Base-by-base conservation (phyloP, 1,140 invertebrate genomes). In the Drosophila kohkoa region DNA sequence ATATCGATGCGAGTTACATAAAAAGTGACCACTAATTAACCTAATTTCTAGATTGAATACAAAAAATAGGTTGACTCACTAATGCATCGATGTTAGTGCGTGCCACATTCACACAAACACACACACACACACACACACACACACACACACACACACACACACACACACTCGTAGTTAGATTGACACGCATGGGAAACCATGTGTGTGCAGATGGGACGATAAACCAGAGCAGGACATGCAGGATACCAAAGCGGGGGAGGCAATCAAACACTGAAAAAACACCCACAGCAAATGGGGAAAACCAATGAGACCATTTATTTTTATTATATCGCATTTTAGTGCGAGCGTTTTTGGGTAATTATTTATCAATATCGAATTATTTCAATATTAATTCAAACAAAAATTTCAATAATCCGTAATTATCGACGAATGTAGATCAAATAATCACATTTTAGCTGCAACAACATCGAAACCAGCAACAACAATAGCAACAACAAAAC, bases 351-450 rank as follows among this genome's bases (percentile, higher is more conserved):
- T 76, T 55, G 25, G 49, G 43, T 86, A 78, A 85, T 85, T 86
- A 88, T 82, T 87, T 87, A 88, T 89, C 57, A 65, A 57, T 59
- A 45, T 66, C 70, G 75, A 88, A 89, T 87, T 87, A 88, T 89
- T 88, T 89, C 85, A 75, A 89, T 87, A 87, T 87, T 78, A 87
- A 87, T 89, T 80, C 83, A 78, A 81, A 88, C 86, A 89, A 80
- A 89, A 88, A 76, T 85, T 88, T 88, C 83, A 89, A 88, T 88
- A 88, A 89, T 80, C 85, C 81, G 77, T 78, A 88, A 88, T 88
- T 88, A 88, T 89, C 83, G 75, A 77, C 81, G 67, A 80, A 80
- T 72, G 81, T 85, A 89, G 81, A 88, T 85, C 85, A 88, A 88
- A 88, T 88, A 88, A 88, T 88, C 83, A 80, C 85, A 77, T 78